phyloP scores from a whole-genome alignment of 2,797 vertebrate species.

The Rhinoraja longicauda region DNA sequence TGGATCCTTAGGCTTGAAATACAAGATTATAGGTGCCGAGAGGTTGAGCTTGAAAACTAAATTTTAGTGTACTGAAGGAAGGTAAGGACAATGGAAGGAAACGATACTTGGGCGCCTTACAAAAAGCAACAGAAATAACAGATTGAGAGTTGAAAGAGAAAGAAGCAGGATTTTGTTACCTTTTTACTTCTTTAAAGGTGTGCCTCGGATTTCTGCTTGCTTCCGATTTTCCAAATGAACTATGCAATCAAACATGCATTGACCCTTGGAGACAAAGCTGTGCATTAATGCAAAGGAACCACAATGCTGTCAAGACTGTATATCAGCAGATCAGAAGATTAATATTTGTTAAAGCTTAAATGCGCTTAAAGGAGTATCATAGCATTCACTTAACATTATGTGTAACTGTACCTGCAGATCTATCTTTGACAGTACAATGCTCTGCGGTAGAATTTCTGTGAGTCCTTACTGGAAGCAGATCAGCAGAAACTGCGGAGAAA shows the following conservation, averaged over 20 bases:
- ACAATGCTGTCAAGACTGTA: too few species aligned
- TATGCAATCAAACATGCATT: not conserved
- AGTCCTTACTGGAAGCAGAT: not conserved
- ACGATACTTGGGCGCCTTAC: slow-evolving; percentile 71
- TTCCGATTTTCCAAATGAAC: not conserved
- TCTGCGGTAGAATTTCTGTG: not conserved
- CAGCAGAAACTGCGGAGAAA: not conserved
- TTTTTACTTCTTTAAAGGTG: not conserved
- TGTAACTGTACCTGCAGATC: not conserved
- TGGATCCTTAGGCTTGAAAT: slow-evolving; percentile 61
- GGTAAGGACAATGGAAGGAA: slow-evolving; percentile 80
- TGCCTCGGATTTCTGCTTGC: not conserved
- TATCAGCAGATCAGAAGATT: not conserved
- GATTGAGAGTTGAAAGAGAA: slow-evolving; percentile 63
- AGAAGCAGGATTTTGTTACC: not conserved
- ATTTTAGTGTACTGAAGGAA: slow-evolving; percentile 82
- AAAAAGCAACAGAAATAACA: slow-evolving; percentile 55
- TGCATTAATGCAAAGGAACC: not conserved
- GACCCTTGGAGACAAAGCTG: not conserved
- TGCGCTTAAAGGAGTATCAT: not conserved
- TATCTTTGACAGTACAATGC: not conserved
- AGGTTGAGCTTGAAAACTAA: slow-evolving; percentile 60
- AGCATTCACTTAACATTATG: not conserved
- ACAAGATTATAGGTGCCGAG: slow-evolving; percentile 78
- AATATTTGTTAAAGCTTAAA: not conserved